phyloP scores from a whole-genome alignment of 2,888 invertebrate species.

The Microctonus hyperodae region DNA sequence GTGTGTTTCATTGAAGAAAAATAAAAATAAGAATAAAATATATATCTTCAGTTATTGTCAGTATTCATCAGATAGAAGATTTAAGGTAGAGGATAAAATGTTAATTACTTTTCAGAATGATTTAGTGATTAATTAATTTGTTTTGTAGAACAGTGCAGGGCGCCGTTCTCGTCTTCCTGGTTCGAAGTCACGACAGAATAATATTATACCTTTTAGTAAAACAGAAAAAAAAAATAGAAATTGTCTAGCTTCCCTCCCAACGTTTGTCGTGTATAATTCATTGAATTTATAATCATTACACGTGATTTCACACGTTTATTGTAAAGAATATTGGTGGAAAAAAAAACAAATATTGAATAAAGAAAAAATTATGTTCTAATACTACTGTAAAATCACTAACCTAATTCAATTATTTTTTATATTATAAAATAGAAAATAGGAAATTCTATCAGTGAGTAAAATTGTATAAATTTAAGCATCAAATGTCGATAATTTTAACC shows the following conservation, averaged over 20 bases:
- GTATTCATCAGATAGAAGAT: background rate
- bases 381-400: background rate
- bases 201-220: background rate
- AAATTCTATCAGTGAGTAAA: no score
- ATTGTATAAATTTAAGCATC: no score
- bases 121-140: background rate
- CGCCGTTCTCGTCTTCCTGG: slow-evolving; percentile 19
- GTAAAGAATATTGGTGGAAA: slow-evolving; percentile 13
- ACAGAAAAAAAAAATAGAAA: background rate
- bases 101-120: slow-evolving; percentile 2
- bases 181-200: slow-evolving; percentile 14
- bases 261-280: slow-evolving; percentile 12
- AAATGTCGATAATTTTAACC: no score
- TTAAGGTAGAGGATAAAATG: slow-evolving; percentile 2
- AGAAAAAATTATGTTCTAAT: slow-evolving; percentile 14
- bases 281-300: slow-evolving; percentile 8
- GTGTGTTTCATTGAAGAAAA: background rate
- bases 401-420: background rate
- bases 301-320: slow-evolving; percentile 18
- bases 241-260: slow-evolving; percentile 3
- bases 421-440: no score
- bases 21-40: background rate
- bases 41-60: background rate
- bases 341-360: slow-evolving; percentile 16
- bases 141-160: slow-evolving; percentile 21